Base-by-base conservation (phyloP, 2,113 vertebrate genomes). In the Andinoacara biseriatus region DNA sequence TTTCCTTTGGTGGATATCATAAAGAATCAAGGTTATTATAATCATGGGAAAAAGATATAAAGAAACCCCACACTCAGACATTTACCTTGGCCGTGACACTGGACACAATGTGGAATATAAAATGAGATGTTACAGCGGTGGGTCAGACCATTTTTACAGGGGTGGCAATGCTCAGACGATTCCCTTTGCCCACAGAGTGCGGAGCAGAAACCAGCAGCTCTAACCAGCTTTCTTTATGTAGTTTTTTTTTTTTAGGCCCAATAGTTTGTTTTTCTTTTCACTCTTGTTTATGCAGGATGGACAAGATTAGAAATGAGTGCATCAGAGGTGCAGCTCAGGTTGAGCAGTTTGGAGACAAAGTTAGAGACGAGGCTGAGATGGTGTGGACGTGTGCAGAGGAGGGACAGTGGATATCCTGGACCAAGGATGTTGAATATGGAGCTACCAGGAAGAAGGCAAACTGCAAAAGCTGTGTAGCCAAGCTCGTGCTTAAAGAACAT, bases 281-380 rank as follows among this genome's bases (percentile, higher is more conserved):
- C 63, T 49, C 0, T 2, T 29, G 26, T 67, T 67, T 17, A 67
- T 67, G 24, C 43, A 56, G 15, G 38, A 40, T 15, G 13, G 14
- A 24, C 0, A 14, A 0, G 35, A 63, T 0, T 40, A 22, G 61
- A 63, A 63, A 63, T 63, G 40, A 5, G 7, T 24, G 22, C 9
- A 43, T 9, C 0, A 43, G 35, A 22, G 61, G 22, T n/a, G 24
- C 7, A 0, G 13, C 35, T 65, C 15, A 46, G 43, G 43, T 15
- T 5, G 14, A 46, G 14, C 35, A 8, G 22, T 35, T 15, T 4
- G 1, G 43, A 65, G 14, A 43, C 14, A 18, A 3, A 40, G 38
- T 40, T 7, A 35, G 20, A 3, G 35, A 9, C 24, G 26, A 69
- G 1, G 43, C 0, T 69, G 65, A 49, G 1, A 9, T 38, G 0